Evolutionary conservation across 2,888 invertebrate genomes (phyloP), one percentile per base, ranked within the genome.

Genomic region (Carcina quercana): DNA sequence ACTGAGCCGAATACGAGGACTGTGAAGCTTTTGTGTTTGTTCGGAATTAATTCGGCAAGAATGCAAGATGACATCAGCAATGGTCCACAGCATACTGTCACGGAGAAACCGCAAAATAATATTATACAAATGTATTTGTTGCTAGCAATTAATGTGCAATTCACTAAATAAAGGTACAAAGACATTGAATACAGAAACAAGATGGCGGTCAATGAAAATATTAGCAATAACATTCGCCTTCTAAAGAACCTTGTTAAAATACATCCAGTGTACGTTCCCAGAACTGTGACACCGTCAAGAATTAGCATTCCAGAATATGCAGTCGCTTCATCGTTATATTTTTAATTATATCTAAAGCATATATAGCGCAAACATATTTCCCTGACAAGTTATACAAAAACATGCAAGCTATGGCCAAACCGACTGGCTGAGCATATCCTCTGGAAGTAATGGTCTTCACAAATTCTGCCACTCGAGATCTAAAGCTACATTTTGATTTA

Each of bases 401-500:
- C 17, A 17, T 5, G 7, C 5, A 7, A 7, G 7, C 7, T 17
- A 5, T 5, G 17, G 17, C 5, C 5, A 17, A 5, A 17, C 5
- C 5, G 5, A 17, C 5, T 5, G 17, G 17, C 17, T 17, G 5
- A 17, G 5, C 5, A 17, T 5, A 17, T 7, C 7, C 17, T 17
- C 7, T 17, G 5, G 5, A 5, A 5, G 17, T 7, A 17, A 17
- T 5, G 5, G 17, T 17, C 17, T 17, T 17, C 7, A 17, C 7
- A 17, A 17, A 17, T 7, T 17, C 17, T 7, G 17, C 7, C 7
- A 17, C 7, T 17, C 17, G 5, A 5, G 5, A 7, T 17, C 7
- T 17, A 5, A 17, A 17, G 5, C 5, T 17, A 17, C 17, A 7
- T 17, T 17, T 17, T 26, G 39, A 31, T 4, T 38, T 32, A 6